Evolutionary conservation across 1,140 invertebrate genomes (phyloP).

Genomic region (Elymnias hypermnestra): DNA sequence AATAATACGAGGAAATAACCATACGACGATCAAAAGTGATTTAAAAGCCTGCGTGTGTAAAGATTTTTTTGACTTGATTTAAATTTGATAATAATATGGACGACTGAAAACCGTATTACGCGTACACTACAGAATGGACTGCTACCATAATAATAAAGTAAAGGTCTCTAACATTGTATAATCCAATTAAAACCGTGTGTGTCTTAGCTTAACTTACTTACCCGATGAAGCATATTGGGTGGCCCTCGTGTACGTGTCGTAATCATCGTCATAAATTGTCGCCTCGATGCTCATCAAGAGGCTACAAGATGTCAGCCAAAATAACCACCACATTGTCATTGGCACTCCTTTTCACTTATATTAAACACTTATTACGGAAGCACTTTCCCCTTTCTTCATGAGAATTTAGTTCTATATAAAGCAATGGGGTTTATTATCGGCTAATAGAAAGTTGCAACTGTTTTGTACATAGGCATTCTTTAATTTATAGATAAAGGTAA

Average conservation of each 20-base stretch:
- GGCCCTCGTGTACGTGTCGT: conserved; percentile 56
- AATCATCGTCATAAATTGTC: conserved; percentile 61
- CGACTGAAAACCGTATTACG: too few species aligned
- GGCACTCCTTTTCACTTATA: conserved; percentile 12
- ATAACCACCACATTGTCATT: conserved; percentile 41
- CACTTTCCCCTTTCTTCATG: conserved; percentile 11
- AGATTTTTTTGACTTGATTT: too few species aligned
- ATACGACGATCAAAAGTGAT: too few species aligned
- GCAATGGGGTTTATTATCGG: not conserved
- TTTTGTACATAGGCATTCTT: too few species aligned
- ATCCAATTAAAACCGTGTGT: too few species aligned
- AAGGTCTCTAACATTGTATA: too few species aligned
- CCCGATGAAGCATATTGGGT: conserved; percentile 56
- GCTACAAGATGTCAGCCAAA: conserved; percentile 31
- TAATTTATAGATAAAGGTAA: too few species aligned
- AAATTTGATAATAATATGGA: too few species aligned
- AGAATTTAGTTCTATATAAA: not conserved
- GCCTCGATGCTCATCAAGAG: conserved; percentile 33
- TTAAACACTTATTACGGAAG: conserved; percentile 1
- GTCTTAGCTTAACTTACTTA: conserved; percentile 26
- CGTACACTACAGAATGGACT: too few species aligned
- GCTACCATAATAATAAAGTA: too few species aligned
- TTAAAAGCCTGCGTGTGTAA: too few species aligned
- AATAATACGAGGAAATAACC: too few species aligned
- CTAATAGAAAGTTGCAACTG: conserved; percentile 3